phyloP scores from a whole-genome alignment of 1,140 invertebrate species.

The Calephelis virginiensis region DNA sequence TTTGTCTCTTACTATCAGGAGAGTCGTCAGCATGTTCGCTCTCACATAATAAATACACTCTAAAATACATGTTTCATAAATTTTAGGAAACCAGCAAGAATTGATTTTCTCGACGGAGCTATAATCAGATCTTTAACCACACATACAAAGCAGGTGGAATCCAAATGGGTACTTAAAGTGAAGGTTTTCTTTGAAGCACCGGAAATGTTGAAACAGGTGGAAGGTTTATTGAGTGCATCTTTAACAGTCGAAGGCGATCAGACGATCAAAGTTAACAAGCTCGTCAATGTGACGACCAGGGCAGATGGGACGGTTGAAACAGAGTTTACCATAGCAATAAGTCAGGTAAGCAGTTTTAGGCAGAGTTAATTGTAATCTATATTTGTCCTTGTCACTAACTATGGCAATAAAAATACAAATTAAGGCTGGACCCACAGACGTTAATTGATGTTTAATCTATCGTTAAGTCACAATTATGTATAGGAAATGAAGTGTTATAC shows the following conservation, averaged over 20 bases:
- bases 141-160: slow-evolving; percentile 47
- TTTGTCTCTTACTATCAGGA: too few relatives aligned
- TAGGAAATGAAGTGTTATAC: too few relatives aligned
- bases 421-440: too few relatives aligned
- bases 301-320: slow-evolving; percentile 47
- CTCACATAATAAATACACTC: too few relatives aligned
- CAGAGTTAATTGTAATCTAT: too few relatives aligned
- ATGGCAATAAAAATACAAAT: too few relatives aligned
- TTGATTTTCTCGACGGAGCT: slow-evolving; percentile 79
- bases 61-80: neutral
- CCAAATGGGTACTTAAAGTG: slow-evolving; percentile 72
- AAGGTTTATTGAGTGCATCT: slow-evolving; percentile 39
- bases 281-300: slow-evolving; percentile 36
- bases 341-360: slow-evolving; percentile 40
- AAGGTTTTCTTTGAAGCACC: slow-evolving; percentile 78
- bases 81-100: slow-evolving; percentile 74
- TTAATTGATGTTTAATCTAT: too few relatives aligned
- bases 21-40: too few relatives aligned
- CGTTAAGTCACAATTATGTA: too few relatives aligned
- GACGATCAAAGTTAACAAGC: slow-evolving; percentile 38
- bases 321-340: slow-evolving; percentile 51
- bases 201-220: slow-evolving; percentile 36
- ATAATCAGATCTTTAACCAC: slow-evolving; percentile 79
- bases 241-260: slow-evolving; percentile 47
- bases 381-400: too few relatives aligned